phyloP scores from a whole-genome alignment of 1,140 invertebrate species.

The Limonius californicus region DNA sequence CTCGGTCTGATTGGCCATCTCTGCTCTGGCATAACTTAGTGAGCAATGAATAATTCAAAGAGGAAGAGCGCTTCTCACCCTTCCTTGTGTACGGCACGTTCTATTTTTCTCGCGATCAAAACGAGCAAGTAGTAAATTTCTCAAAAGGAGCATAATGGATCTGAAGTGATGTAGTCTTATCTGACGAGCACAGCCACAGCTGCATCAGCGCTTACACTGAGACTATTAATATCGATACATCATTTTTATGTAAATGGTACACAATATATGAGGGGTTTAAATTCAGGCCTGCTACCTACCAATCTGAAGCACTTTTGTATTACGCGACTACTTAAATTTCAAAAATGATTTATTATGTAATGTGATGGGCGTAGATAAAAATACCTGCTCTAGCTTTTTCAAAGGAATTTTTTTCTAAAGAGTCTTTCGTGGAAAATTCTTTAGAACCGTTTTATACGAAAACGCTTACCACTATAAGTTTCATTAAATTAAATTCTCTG shows the following conservation, averaged over 20 bases:
- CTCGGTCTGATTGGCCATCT: conserved; percentile 21
- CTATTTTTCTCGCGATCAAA: conserved; percentile 27
- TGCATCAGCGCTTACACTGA: conserved; percentile 17
- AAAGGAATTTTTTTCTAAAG: too few species aligned
- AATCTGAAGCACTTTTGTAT: not conserved
- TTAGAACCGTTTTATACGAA: too few species aligned
- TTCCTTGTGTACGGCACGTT: conserved; percentile 20
- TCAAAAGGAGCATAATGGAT: conserved; percentile 27
- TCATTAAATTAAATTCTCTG: too few species aligned
- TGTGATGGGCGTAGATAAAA: too few species aligned
- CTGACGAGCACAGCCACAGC: conserved; percentile 25
- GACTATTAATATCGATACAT: conserved; percentile 28
- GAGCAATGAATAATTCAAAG: conserved; percentile 26
- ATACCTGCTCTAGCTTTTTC: too few species aligned
- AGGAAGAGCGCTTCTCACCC: conserved; percentile 14
- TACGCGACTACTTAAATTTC: too few species aligned
- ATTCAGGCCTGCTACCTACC: not conserved
- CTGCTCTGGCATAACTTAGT: conserved; percentile 22
- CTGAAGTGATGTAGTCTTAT: conserved; percentile 28
- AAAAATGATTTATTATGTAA: too few species aligned
- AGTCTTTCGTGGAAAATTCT: too few species aligned
- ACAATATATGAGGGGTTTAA: not conserved
- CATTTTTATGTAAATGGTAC: conserved; percentile 11
- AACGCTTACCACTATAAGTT: too few species aligned
- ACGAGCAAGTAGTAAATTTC: conserved; percentile 27